Conservation (phyloP, 2,888 invertebrate species). For the Drosophila algonquin region DNA sequence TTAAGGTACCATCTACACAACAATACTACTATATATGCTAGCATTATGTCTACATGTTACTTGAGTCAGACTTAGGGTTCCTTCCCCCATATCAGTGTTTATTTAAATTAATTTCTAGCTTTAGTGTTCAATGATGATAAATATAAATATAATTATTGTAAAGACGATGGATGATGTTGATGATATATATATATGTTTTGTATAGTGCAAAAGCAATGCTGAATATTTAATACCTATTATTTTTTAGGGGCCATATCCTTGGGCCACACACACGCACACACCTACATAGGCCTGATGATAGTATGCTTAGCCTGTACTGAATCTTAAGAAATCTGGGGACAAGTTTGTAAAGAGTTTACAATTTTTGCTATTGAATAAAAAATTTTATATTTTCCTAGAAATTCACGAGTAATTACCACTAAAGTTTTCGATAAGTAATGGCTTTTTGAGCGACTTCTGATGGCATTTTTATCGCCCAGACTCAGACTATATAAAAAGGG, state of each 20-base stretch:
- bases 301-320: conserved; percentile 34
- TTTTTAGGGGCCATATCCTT: conserved; percentile 32
- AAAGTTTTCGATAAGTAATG: conserved; percentile 36
- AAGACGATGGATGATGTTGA: not conserved
- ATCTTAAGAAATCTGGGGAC: conserved; percentile 49
- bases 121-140: conserved; percentile 20
- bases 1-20: conserved; percentile 43
- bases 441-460: conserved; percentile 54
- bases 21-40: conserved; percentile 9
- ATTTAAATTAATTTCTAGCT: conserved; percentile 53
- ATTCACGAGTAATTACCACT: too few species aligned
- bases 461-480: conserved; percentile 10
- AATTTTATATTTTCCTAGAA: conserved; percentile 75
- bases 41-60: conserved; percentile 15
- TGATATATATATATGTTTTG: conserved; percentile 22
- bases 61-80: conserved; percentile 38
- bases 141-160: conserved; percentile 24
- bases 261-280: not conserved
- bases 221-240: conserved; percentile 48
- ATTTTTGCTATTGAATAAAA: conserved; percentile 67
- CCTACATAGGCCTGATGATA: conserved; percentile 17
- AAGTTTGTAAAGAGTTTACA: conserved; percentile 61
- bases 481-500: conserved; percentile 40
- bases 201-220: conserved; percentile 44
- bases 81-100: conserved; percentile 38